Base-by-base conservation (phyloP, 2,113 vertebrate genomes). In the Jacana jacana region DNA sequence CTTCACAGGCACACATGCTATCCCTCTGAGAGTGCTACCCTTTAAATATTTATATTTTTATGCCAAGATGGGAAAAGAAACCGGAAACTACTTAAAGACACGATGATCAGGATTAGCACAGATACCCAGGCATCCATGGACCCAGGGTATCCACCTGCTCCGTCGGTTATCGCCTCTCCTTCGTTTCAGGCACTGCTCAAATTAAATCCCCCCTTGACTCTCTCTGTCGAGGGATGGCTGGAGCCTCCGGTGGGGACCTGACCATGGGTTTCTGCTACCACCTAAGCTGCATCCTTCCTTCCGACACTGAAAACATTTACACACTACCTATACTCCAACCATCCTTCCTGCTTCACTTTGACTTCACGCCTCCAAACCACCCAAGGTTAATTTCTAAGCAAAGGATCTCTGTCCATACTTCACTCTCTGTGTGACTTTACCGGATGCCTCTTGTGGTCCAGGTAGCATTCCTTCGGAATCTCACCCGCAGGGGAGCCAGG, bases 311-410 rank as follows among this genome's bases (percentile, higher is more conserved):
- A 83, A 54, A 16, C 1, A 2, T 19, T 85, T 37, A 54, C 81
- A 13, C 5, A 2, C 0, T 25, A 39, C 19, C 71, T 49, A 27
- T 6, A 15, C 13, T 44, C 27, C 35, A 54, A 49, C 46, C 0
- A 0, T 1, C 31, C 51, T 68, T 51, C 7, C 39, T 64, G 51
- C 1, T 37, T 85, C 46, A 23, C 11, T 89, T 49, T 35, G 58
- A 49, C 51, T 94, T 83, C 4, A 39, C 22, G 33, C 13, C 71
- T 75, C 31, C 66, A 68, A 84, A 79, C 4, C 44, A 63, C 24
- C 4, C 37, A 8, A 17, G 2, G 13, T 6, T 64, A 49, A 60
- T 4, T 3, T 57, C 65, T 40, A 75, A 87, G 60, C 35, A 77
- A 57, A 84, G 4, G 13, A 84, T 23, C 11, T 12, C 27, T n/a